phyloP scores from a whole-genome alignment of 2,888 invertebrate genomes.

The Alsophila aescularia region DNA sequence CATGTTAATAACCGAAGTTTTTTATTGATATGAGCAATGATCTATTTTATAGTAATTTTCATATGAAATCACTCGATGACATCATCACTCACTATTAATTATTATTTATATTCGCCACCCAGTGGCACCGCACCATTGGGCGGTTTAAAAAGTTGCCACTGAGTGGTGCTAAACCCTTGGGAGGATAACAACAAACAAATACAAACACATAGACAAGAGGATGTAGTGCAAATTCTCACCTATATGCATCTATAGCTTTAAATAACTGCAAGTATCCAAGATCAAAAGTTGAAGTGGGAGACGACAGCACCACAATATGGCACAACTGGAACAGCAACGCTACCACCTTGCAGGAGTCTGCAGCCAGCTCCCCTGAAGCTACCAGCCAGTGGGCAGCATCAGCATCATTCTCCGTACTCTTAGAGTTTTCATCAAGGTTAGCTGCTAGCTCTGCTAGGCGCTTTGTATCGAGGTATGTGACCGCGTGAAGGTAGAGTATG shows the following conservation, averaged over 20 bases:
- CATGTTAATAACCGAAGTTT: no score
- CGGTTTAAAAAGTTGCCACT: no score
- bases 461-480: conserved; percentile 74
- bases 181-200: no score
- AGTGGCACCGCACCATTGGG: no score
- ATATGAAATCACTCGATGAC: no score
- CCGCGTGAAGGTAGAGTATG: conserved; percentile 81
- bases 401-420: conserved; percentile 70
- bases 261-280: conserved; percentile 91
- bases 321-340: conserved; percentile 91
- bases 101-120: no score
- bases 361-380: conserved; percentile 77
- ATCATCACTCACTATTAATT: no score
- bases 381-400: conserved; percentile 86
- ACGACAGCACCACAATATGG: conserved; percentile 87
- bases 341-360: conserved; percentile 87
- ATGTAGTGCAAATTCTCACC: conserved; percentile 85
- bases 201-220: no score
- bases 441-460: conserved; percentile 61
- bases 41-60: no score
- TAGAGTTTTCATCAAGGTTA: conserved; percentile 61
- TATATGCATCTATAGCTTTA: conserved; percentile 90
- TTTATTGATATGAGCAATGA: no score
- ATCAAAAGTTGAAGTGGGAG: conserved; percentile 87
- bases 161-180: no score